Evolutionary conservation across 2,797 vertebrate genomes (phyloP), one percentile per base, ranked within the genome.

Genomic region (Crocodylus rhombifer): DNA sequence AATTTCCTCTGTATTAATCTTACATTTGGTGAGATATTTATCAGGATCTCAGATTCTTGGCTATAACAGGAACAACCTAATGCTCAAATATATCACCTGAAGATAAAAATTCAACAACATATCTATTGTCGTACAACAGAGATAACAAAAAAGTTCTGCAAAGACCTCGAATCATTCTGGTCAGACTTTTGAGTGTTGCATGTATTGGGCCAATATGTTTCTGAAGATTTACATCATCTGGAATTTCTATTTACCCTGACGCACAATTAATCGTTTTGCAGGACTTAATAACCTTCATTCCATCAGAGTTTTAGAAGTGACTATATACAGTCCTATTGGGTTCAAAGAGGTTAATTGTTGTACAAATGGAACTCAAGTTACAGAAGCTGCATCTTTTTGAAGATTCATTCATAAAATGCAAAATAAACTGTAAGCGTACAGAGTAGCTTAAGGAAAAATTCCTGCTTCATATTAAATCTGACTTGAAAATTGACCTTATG

Each of bases 291-390:
- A 82, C 75, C 64, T 91, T 26, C 30, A 77, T 78, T 94, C 91
- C 73, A 88, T 1, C 86, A 64, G 84, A 88, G 81, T 95, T 94
- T 77, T 92, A 87, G 91, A 94, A 94, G 92, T 92, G 88, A 93
- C 77, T 80, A 89, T 83, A 81, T 93, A 56, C 84, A 87, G 88
- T 91, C 85, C 73, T 94, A 92, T 85, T 93, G 92, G 69, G 36
- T 91, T 95, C 90, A 90, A 86, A 95, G 77, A 87, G 15, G 86
- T 96, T 94, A 95, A 94, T 95, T 96, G 93, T 80, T 91, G 77
- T 62, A 92, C 63, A 83, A 91, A 85, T 96, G 92, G 81, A 94
- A 85, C 88, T 95, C 89, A 94, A 96, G 86, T 65, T 80, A 80
- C 69, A 86, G 79, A 88, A 89, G 71, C 58, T 88, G 84, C 91